phyloP scores from a whole-genome alignment of 2,113 vertebrate species.

The Otus sunia region DNA sequence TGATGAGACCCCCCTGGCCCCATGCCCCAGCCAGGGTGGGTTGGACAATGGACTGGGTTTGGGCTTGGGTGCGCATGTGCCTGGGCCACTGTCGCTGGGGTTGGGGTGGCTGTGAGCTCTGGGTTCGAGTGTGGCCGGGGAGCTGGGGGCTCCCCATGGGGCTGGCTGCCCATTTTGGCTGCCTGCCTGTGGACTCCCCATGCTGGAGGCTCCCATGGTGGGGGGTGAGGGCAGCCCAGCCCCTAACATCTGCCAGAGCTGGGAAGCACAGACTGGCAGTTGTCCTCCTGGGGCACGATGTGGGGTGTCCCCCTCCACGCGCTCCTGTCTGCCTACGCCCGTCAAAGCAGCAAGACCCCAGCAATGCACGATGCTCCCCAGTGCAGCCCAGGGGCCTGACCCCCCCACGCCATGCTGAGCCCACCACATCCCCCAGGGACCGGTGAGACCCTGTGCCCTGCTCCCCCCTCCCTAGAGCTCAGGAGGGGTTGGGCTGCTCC shows the following conservation, averaged over 20 bases:
- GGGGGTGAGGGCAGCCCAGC: not conserved
- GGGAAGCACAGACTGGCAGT: not conserved
- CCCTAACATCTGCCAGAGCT: not conserved
- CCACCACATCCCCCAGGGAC: not conserved
- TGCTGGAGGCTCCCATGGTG: not conserved
- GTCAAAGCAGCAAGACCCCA: not conserved
- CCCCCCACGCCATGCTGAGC: accelerated
- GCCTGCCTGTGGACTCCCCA: not conserved
- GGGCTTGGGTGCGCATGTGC: accelerated
- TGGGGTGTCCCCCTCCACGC: not conserved
- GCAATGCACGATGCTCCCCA: accelerated
- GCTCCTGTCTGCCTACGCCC: not conserved
- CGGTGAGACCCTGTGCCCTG: accelerated
- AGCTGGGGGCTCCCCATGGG: not conserved
- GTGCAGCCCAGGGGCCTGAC: not conserved
- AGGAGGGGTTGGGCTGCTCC: not conserved
- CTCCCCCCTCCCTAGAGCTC: not conserved
- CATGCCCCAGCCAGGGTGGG: not conserved
- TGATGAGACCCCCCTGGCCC: not conserved
- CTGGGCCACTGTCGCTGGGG: not conserved
- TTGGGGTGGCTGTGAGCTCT: not conserved
- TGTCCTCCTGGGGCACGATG: accelerated
- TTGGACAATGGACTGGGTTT: not conserved
- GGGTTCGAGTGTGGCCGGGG: accelerated
- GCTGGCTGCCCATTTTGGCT: not conserved